A percentile compares a stretch with the other conserved stretches of the same genome.
Conservation (phyloP, 2,888 invertebrate genomes). For the Biston stratarius region DNA sequence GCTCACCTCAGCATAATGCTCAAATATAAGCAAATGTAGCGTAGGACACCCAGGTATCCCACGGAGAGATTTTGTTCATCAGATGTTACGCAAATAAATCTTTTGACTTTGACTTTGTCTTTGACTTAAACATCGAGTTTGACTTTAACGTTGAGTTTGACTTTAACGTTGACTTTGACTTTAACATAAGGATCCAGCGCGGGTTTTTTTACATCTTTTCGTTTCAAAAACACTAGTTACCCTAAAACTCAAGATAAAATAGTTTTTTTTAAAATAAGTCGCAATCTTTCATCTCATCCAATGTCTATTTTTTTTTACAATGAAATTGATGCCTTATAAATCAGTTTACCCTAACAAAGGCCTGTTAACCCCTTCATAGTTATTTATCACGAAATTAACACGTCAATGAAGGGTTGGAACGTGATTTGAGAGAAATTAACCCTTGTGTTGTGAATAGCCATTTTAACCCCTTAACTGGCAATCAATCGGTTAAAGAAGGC, state of each 20-base stretch:
- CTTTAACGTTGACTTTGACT: no score
- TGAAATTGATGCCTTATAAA: slow-evolving; percentile 26
- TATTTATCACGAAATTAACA: slow-evolving; percentile 77
- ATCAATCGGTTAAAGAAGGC: slow-evolving; percentile 69
- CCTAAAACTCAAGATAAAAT: neutral
- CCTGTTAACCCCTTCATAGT: slow-evolving; percentile 51
- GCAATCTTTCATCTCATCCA: neutral
- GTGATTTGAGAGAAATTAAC: slow-evolving; percentile 68
- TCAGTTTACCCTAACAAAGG: slow-evolving; percentile 43
- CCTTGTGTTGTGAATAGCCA: slow-evolving; percentile 65
- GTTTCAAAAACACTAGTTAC: neutral
- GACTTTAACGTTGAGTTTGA: no score
- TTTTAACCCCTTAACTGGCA: slow-evolving; percentile 64
- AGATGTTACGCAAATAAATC: no score
- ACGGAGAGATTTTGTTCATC: no score
- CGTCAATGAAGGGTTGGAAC: slow-evolving; percentile 69
- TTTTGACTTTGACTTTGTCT: no score
- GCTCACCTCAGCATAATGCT: no score
- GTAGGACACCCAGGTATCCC: no score
- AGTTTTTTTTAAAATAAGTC: neutral
- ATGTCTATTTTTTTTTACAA: slow-evolving; percentile 12
- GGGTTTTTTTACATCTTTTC: neutral
- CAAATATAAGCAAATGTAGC: no score
- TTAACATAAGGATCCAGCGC: no score
- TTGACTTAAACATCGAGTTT: no score